These are phyloP conservation scores for Naja naja DNA, from an alignment of 2,113 vertebrate species.

Conservation along the genomic window DNA sequence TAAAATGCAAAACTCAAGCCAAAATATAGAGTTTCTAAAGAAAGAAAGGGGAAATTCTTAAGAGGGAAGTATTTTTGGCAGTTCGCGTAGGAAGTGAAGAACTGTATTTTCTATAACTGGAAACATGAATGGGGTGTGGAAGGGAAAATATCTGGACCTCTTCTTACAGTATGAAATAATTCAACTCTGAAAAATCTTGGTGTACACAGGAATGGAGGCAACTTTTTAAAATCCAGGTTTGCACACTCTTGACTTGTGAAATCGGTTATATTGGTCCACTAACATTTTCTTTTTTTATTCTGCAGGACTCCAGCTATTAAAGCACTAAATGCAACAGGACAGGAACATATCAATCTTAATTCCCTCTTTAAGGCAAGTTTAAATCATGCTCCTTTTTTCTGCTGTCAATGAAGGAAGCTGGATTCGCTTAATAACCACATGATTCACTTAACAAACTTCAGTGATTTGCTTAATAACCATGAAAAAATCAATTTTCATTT, in stretches of 20 bases:
- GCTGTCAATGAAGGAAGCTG: not conserved
- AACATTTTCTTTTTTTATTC: not conserved
- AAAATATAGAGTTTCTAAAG: not conserved
- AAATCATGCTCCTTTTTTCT: rapidly evolving
- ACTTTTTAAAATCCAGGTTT: not conserved
- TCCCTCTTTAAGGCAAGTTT: constrained; percentile 80
- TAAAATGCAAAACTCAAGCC: not conserved
- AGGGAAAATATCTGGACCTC: not conserved
- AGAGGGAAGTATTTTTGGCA: not conserved
- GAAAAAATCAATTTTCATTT: not conserved
- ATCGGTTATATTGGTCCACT: not conserved
- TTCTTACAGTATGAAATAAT: not conserved
- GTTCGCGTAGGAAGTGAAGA: not conserved
- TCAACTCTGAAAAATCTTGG: not conserved
- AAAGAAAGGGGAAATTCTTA: not conserved
- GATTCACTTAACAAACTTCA: not conserved
- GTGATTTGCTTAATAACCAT: not conserved
- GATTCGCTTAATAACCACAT: not conserved
- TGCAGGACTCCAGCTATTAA: constrained; percentile 81
- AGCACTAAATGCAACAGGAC: constrained; percentile 85
- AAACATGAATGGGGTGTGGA: not conserved
- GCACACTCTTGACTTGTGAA: not conserved
- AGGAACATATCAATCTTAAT: constrained; percentile 76
- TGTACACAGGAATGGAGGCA: not conserved
- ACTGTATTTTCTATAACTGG: not conserved